Percentiles rank a stretch among this genome's conserved stretches.
phyloP scores from a whole-genome alignment of 2,888 invertebrate genomes.

The Serrognathus titanus region DNA sequence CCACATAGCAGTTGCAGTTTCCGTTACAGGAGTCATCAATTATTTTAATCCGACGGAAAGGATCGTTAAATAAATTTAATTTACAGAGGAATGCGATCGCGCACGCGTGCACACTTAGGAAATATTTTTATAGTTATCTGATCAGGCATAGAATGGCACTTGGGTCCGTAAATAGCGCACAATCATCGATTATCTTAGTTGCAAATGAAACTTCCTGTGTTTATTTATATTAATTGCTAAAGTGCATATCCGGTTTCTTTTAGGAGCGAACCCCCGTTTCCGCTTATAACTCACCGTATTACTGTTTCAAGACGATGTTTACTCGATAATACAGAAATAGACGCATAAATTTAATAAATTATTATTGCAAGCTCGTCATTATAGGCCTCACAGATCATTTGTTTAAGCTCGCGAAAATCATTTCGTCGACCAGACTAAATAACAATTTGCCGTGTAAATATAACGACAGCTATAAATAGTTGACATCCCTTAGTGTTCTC shows the following conservation, averaged over 20 bases:
- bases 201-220: slow-evolving; percentile 22
- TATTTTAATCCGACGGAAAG: no score
- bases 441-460: neutral
- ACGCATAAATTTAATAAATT: neutral
- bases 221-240: slow-evolving; percentile 26
- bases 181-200: slow-evolving; percentile 15
- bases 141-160: neutral
- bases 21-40: no score
- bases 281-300: slow-evolving; percentile 1
- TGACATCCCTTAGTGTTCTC: neutral
- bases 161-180: slow-evolving; percentile 6
- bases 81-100: no score
- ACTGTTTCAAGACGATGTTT: neutral
- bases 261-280: neutral
- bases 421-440: neutral
- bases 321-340: slow-evolving; percentile 7
- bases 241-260: slow-evolving; percentile 27
- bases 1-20: no score
- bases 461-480: slow-evolving; percentile 1
- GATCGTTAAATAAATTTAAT: no score
- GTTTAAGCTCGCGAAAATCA: neutral
- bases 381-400: neutral
- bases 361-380: neutral
- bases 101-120: no score
- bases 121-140: neutral